These are phyloP conservation scores for Nothocercus nigrocapillus DNA, from an alignment of 2,113 vertebrate genomes.

Conservation along the genomic window DNA sequence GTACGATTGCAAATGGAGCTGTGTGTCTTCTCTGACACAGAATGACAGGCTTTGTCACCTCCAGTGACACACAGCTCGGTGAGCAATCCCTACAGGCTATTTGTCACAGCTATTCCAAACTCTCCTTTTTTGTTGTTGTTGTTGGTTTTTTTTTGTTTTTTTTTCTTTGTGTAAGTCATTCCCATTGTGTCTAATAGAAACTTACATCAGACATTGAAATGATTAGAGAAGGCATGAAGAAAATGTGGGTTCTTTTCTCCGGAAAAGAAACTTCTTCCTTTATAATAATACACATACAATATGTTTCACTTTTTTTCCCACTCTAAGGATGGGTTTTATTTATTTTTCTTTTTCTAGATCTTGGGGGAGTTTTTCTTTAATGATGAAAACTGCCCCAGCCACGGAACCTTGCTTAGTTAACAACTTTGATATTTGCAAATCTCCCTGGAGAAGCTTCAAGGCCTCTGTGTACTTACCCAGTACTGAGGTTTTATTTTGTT, in stretches of 20 bases:
- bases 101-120: not conserved
- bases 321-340: not conserved
- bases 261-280: not conserved
- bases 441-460: not conserved
- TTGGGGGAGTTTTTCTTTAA: not conserved
- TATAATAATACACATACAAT: not conserved
- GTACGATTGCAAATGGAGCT: not conserved
- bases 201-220: fast-evolving
- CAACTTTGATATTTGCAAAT: not conserved
- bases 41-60: not conserved
- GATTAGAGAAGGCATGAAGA: fast-evolving
- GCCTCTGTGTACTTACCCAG: not conserved
- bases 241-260: not conserved
- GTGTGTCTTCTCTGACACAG: not conserved
- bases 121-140: not conserved
- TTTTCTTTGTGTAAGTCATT: not conserved
- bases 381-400: not conserved
- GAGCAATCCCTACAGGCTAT: not conserved
- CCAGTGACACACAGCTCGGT: not conserved
- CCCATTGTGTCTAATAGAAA: not conserved
- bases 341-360: not conserved
- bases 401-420: not conserved
- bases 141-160: too few relatives aligned
- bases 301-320: not conserved
- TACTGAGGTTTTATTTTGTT: not conserved